Evolutionary conservation across 2,113 vertebrate species (phyloP).

Genomic region (Rafetus swinhoei): DNA sequence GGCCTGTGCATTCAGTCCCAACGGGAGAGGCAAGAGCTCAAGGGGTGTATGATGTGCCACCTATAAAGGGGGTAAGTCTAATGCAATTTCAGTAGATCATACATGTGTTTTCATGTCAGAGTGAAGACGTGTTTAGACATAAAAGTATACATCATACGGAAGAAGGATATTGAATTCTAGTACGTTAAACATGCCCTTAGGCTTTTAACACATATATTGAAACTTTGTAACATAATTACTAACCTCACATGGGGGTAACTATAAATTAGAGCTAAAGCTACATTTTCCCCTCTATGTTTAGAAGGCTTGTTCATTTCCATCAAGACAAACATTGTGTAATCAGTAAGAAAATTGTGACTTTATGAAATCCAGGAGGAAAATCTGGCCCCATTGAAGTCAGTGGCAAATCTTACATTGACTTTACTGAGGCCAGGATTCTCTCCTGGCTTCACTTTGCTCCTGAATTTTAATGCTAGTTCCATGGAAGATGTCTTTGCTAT

Average conservation of each 20-base stretch:
- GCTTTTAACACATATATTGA: slow-evolving; percentile 16
- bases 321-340: background rate
- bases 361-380: background rate
- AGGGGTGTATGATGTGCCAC: slow-evolving; percentile 90
- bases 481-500: background rate
- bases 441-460: too few relatives aligned
- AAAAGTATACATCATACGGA: background rate
- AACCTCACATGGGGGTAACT: background rate
- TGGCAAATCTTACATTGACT: background rate
- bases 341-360: background rate
- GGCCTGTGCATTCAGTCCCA: slow-evolving; percentile 67
- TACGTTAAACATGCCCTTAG: background rate
- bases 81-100: background rate
- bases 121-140: slow-evolving; percentile 11
- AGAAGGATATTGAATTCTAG: background rate
- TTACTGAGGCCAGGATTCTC: too few relatives aligned
- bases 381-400: background rate
- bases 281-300: background rate
- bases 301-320: background rate
- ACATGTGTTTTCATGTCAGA: slow-evolving; percentile 8
- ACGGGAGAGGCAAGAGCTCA: slow-evolving; percentile 78
- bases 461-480: background rate
- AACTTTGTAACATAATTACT: background rate
- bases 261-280: background rate
- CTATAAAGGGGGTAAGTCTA: slow-evolving; percentile 83